These are phyloP conservation scores for Archilochus colubris DNA, from an alignment of 2,113 vertebrate genomes.

Conservation along the genomic window DNA sequence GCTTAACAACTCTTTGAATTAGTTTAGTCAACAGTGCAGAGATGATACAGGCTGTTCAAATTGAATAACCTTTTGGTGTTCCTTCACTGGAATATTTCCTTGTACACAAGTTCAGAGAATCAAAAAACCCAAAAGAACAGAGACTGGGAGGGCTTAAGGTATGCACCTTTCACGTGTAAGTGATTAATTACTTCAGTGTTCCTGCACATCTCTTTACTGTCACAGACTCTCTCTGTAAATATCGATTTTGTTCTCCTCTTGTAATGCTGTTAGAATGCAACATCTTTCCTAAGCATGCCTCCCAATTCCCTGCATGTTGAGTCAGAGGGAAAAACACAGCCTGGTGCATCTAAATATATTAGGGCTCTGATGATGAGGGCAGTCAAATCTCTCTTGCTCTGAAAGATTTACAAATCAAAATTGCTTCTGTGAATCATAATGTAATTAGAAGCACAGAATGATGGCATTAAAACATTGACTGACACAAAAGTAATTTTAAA, in stretches of 20 bases:
- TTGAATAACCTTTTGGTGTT: conserved; percentile 35
- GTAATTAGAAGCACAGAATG: not conserved
- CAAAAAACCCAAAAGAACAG: conserved; percentile 16
- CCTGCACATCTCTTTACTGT: not conserved
- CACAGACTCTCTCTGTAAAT: not conserved
- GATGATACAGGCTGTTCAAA: not conserved
- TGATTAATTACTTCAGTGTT: not conserved
- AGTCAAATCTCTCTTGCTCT: not conserved
- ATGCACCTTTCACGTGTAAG: not conserved
- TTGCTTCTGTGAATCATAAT: not conserved
- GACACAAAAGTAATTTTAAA: not conserved
- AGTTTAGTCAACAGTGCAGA: not conserved
- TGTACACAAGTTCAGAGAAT: conserved; percentile 30
- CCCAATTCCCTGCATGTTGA: not conserved
- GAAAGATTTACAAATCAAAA: not conserved
- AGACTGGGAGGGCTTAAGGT: not conserved
- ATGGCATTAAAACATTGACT: not conserved
- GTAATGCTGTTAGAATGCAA: not conserved
- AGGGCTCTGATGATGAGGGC: not conserved
- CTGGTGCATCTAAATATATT: not conserved
- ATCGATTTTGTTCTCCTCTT: not conserved
- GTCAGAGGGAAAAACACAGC: not conserved
- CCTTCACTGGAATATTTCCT: not conserved
- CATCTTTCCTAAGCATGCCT: not conserved
- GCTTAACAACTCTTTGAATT: not conserved